Base-by-base conservation (phyloP, 2,888 invertebrate genomes). In the Lathronympha strigana region DNA sequence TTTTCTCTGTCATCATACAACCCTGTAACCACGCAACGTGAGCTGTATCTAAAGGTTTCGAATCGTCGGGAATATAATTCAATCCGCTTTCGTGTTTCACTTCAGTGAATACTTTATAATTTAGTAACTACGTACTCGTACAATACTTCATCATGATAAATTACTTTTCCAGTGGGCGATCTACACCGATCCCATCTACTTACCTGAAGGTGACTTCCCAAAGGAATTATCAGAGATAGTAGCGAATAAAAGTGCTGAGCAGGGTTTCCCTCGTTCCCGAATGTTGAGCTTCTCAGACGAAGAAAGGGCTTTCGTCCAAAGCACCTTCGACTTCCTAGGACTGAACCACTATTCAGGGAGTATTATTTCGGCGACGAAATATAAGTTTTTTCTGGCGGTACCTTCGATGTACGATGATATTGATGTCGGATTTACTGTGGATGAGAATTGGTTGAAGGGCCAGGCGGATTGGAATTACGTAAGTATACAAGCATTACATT, bases 311-410 rank as follows among this genome's bases (percentile, higher is more conserved):
- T 79, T 81, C 1, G 79, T 81, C 0, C 79, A 73, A 57, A 90
- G 90, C 1, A 21, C 84, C 0, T 69, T 74, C 0, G 90, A 90
- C 67, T 91, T 89, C 75, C 82, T 88, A 17, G 88, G 95, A 0
- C 85, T 96, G 2, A 96, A 96, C 75, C 93, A 95, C 66, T 97
- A 96, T 77, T 93, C 94, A 0, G 80, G 92, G 0, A 72, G 1
- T 0, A 33, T 79, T 2, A 61, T 83, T 8, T 82, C 83, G 0
- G 82, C 82, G 0, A 74, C 75, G 0, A 72, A 81, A 11, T 57
- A 80, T 19, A 74, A 66, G 28, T 2, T 1, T 0, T 3, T 2
- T 1, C 38, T 33, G 1, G 25, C 61, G 9, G 64, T 62, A 0
- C 66, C 68, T 0, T 62, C 61, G 2, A 1, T 40, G 4, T 40